These are phyloP conservation scores for Clinocottus analis DNA, from an alignment of 2,113 vertebrate species.

Conservation along the genomic window DNA sequence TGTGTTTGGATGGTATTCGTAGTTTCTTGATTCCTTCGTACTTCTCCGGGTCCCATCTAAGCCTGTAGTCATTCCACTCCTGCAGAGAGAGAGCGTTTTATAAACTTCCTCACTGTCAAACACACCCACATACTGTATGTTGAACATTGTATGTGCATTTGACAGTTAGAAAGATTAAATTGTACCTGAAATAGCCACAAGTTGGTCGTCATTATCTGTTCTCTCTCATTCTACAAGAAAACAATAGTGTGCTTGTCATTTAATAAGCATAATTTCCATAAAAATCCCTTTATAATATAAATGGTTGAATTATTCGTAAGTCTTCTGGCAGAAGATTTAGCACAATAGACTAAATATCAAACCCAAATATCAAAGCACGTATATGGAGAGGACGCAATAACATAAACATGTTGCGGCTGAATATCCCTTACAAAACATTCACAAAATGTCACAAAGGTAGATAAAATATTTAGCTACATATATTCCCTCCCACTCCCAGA, in stretches of 20 bases:
- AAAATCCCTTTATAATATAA: not conserved
- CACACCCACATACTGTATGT: not conserved
- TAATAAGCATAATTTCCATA: not conserved
- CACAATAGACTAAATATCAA: not conserved
- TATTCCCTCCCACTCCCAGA: too few species aligned
- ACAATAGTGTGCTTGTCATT: not conserved
- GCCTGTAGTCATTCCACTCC: constrained; percentile 87
- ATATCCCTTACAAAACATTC: not conserved
- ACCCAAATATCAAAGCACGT: constrained; percentile 13
- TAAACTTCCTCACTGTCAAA: not conserved
- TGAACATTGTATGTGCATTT: not conserved
- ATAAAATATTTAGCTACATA: not conserved
- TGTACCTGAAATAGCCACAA: constrained; percentile 86
- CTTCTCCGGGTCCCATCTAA: constrained; percentile 84
- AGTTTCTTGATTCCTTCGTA: constrained; percentile 85
- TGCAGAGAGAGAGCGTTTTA: constrained; percentile 41
- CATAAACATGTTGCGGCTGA: not conserved
- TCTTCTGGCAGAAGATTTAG: not conserved
- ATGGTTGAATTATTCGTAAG: not conserved
- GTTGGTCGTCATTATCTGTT: constrained; percentile 88
- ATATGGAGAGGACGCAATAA: not conserved
- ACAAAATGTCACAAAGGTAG: constrained; percentile 16
- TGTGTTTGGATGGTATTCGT: constrained; percentile 83
- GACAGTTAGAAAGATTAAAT: not conserved
- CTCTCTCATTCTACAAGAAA: constrained; percentile 83